phyloP scores from a whole-genome alignment of 2,113 vertebrate species.

The Illadopsis cleaveri region DNA sequence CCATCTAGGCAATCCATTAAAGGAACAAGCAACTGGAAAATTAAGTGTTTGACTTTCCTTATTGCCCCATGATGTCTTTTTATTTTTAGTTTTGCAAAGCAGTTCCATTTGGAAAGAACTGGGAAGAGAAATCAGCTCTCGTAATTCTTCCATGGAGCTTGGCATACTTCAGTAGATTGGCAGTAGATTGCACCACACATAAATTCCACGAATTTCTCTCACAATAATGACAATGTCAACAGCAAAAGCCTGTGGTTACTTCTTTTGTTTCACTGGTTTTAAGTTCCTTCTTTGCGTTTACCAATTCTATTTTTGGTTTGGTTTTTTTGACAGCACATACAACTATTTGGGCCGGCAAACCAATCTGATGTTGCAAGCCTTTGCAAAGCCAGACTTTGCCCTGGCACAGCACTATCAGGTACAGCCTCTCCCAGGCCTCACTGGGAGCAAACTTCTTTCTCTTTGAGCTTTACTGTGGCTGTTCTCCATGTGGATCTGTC shows the following conservation, averaged over 20 bases:
- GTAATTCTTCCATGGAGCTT: not conserved
- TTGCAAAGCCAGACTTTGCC: constrained; percentile 74
- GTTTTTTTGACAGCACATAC: constrained; percentile 81
- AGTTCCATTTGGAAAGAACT: not conserved
- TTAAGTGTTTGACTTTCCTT: not conserved
- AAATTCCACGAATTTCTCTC: not conserved
- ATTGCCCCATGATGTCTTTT: not conserved
- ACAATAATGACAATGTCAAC: not conserved
- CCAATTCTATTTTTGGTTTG: not conserved
- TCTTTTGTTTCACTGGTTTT: not conserved
- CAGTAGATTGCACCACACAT: not conserved
- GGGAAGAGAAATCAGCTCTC: not conserved
- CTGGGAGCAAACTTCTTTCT: not conserved
- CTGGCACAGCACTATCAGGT: constrained; percentile 86
- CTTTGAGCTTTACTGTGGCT: not conserved
- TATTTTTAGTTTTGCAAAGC: not conserved
- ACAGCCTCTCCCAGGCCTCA: not conserved
- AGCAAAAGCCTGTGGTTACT: not conserved
- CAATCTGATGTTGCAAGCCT: constrained; percentile 82
- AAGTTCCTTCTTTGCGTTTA: not conserved
- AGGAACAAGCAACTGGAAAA: not conserved
- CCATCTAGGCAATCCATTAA: not conserved
- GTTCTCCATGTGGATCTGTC: not conserved
- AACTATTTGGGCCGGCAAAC: constrained; percentile 85
- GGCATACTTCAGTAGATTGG: not conserved